Evolutionary conservation across 2,113 vertebrate genomes (phyloP).

Genomic region (Picathartes gymnocephalus): DNA sequence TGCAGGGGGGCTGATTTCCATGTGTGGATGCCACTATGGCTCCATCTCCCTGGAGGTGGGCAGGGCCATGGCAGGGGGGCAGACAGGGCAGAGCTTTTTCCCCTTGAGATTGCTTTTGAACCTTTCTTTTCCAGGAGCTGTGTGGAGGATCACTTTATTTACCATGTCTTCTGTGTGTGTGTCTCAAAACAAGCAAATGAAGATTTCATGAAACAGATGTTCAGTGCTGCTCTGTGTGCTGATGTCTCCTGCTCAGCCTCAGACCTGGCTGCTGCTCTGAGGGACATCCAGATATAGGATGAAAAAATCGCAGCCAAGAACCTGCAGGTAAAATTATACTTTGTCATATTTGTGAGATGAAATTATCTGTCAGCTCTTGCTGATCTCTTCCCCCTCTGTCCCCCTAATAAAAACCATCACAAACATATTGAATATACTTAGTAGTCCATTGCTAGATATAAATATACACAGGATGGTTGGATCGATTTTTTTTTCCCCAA

Average conservation of each 20-base stretch:
- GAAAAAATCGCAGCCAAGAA: constrained; percentile 81
- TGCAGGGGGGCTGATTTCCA: rapidly evolving
- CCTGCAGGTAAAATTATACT: constrained; percentile 82
- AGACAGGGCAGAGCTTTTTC: not conserved
- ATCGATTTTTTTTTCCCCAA: not conserved
- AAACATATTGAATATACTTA: constrained; percentile 20
- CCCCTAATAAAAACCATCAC: not conserved
- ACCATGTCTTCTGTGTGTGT: not conserved
- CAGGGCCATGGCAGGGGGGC: rapidly evolving
- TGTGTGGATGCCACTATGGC: constrained; percentile 27
- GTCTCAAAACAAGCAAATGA: constrained; percentile 74
- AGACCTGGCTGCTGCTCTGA: constrained; percentile 78
- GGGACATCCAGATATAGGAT: constrained; percentile 80
- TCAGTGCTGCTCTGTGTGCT: constrained; percentile 54
- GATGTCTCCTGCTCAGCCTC: constrained; percentile 62
- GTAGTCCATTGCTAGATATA: not conserved
- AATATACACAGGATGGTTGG: not conserved
- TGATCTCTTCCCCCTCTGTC: constrained; percentile 4
- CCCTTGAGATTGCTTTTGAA: not conserved
- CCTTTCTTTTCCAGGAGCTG: not conserved
- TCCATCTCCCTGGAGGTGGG: constrained; percentile 66
- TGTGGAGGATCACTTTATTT: not conserved
- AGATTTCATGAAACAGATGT: constrained; percentile 77
- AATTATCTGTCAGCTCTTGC: constrained; percentile 65
- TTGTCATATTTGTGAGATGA: constrained; percentile 43